Percentiles rank a stretch among this genome's conserved stretches.
phyloP scores from a whole-genome alignment of 35 echinoderm and acorn worm genomes.

The Apostichopus californicus region DNA sequence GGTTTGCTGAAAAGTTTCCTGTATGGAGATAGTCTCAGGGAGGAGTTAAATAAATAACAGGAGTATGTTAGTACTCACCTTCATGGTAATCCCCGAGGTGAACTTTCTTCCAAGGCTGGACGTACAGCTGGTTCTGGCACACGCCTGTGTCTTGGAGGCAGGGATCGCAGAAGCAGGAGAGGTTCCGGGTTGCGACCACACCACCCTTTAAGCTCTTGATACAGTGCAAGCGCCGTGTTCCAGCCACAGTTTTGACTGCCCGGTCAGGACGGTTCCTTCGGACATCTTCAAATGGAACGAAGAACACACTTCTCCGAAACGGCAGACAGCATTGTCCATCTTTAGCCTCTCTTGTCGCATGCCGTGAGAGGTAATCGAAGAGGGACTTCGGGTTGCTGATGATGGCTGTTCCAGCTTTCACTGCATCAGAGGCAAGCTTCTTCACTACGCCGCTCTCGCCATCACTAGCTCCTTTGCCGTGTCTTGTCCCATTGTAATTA shows the following conservation, averaged over 20 bases:
- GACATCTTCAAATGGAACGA: slow-evolving; percentile 61
- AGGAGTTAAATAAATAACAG: too few species aligned
- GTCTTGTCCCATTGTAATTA: slow-evolving; percentile 72
- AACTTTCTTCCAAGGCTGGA: slow-evolving; percentile 34
- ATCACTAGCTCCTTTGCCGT: slow-evolving; percentile 87
- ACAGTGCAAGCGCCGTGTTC: slow-evolving; percentile 77
- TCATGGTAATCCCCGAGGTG: too few species aligned
- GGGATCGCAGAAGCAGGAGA: slow-evolving; percentile 68
- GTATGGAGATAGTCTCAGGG: too few species aligned
- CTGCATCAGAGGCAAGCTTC: slow-evolving; percentile 50
- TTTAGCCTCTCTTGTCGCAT: slow-evolving; percentile 59
- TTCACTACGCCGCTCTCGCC: slow-evolving; percentile 82
- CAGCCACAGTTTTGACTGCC: slow-evolving; percentile 60
- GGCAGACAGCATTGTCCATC: slow-evolving; percentile 56
- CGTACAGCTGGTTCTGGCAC: slow-evolving; percentile 5
- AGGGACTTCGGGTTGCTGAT: slow-evolving; percentile 61
- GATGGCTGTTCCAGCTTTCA: slow-evolving; percentile 62
- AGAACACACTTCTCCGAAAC: slow-evolving; percentile 65
- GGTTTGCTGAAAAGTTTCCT: too few species aligned
- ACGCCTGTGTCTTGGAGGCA: slow-evolving; percentile 31
- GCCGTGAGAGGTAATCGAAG: slow-evolving; percentile 33
- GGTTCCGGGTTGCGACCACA: slow-evolving; percentile 55
- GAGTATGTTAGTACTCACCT: too few species aligned
- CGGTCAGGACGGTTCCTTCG: slow-evolving; percentile 32
- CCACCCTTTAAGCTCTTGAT: slow-evolving; percentile 64